phyloP scores from a whole-genome alignment of 2,113 vertebrate species.

The Ceyx melanurus region DNA sequence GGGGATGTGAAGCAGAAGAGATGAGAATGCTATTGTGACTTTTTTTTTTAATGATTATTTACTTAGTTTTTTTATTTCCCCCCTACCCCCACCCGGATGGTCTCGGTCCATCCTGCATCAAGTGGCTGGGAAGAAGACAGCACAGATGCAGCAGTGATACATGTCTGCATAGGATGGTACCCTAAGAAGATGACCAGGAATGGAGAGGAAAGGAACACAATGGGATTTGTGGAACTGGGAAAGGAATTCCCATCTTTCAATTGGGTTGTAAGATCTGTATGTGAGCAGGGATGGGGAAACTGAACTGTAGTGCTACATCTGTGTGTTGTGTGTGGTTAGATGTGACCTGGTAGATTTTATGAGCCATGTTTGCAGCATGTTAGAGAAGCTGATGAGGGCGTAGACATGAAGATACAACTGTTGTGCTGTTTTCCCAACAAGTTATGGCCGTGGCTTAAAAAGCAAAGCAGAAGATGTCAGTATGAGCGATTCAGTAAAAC shows the following conservation, averaged over 20 bases:
- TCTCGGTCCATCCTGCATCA: not conserved
- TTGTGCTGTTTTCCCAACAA: not conserved
- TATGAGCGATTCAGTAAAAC: not conserved
- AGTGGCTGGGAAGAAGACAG: not conserved
- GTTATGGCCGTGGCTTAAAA: not conserved
- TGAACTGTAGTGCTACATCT: not conserved
- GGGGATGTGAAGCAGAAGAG: constrained; percentile 4
- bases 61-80: too few species aligned
- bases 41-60: not conserved
- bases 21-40: not conserved
- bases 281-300: not conserved
- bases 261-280: not conserved
- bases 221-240: not conserved
- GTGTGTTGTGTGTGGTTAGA: not conserved
- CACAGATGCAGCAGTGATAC: not conserved
- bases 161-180: not conserved
- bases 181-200: not conserved
- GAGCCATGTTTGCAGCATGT: not conserved
- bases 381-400: not conserved
- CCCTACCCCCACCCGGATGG: not conserved
- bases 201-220: not conserved
- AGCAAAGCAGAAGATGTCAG: not conserved
- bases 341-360: not conserved
- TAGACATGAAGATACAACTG: not conserved
- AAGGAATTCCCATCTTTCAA: not conserved